Percentiles rank a stretch among this genome's conserved stretches.
Conservation (phyloP, 2,888 invertebrate species). For the Conomelus anceps region DNA sequence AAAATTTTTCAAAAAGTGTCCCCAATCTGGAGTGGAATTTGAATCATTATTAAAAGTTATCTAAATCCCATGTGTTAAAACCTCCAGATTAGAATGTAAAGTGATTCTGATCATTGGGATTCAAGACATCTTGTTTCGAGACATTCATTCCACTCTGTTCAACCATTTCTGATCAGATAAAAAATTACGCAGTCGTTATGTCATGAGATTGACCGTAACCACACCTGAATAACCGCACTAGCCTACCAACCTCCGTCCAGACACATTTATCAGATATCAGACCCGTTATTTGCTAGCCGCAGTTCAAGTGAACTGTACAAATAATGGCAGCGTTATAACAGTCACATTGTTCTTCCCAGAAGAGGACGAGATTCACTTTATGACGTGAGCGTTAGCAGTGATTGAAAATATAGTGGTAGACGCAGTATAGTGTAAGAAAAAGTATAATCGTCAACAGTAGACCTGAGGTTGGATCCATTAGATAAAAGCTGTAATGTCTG, state of each 20-base stretch:
- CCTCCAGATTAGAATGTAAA: too few species aligned
- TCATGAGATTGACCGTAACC: not conserved
- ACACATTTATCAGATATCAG: not conserved
- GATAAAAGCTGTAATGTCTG: too few species aligned
- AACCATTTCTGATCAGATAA: not conserved
- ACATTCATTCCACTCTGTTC: not conserved
- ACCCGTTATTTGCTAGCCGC: not conserved
- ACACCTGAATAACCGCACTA: not conserved
- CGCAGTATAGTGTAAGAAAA: too few species aligned
- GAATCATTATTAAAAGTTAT: too few species aligned
- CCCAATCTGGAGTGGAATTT: too few species aligned
- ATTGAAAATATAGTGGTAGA: too few species aligned
- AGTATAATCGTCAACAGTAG: too few species aligned
- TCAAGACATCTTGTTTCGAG: not conserved
- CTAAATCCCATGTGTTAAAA: too few species aligned
- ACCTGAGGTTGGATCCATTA: too few species aligned
- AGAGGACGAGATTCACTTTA: not conserved
- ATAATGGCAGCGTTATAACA: not conserved
- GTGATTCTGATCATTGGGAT: too few species aligned
- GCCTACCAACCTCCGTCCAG: not conserved
- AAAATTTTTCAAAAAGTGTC: too few species aligned
- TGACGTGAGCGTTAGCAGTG: not conserved
- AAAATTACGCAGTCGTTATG: not conserved
- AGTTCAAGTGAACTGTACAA: not conserved
- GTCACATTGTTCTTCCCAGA: not conserved